Percentiles rank a stretch among this genome's conserved stretches.
These are phyloP conservation scores for Miltochrista miniata DNA, from an alignment of 2,888 invertebrate species.

Conservation along the genomic window DNA sequence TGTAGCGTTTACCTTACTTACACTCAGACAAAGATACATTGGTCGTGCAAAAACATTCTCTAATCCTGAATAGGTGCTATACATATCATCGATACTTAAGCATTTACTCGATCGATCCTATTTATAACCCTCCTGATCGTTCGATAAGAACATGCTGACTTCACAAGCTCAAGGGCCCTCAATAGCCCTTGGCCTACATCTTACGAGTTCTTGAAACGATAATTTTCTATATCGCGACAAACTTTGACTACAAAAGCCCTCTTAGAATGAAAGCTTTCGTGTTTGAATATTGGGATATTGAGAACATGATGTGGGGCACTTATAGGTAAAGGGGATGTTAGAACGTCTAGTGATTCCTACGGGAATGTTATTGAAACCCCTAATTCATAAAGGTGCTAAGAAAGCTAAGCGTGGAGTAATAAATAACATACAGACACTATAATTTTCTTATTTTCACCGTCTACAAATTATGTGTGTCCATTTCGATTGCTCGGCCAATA, in stretches of 20 bases:
- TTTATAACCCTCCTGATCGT: no score
- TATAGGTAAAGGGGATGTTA: neutral
- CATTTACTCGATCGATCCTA: constrained; percentile 18
- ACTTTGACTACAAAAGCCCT: constrained; percentile 25
- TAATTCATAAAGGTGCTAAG: no score
- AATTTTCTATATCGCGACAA: constrained; percentile 46
- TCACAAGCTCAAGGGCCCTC: constrained; percentile 26
- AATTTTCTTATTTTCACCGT: no score
- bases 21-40: no score
- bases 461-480: no score
- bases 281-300: constrained; percentile 4
- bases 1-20: no score
- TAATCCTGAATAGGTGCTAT: no score
- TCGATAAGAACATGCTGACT: no score
- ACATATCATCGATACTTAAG: constrained; percentile 31
- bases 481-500: no score
- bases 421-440: no score
- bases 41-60: no score
- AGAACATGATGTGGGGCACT: neutral
- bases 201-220: constrained; percentile 38
- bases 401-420: no score
- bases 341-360: neutral
- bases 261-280: constrained; percentile 13
- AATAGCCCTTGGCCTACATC: constrained; percentile 46
- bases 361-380: neutral